Evolutionary conservation across 2,888 invertebrate species (phyloP), one percentile per base, ranked within the genome.

Genomic region (Microplitis manilae): DNA sequence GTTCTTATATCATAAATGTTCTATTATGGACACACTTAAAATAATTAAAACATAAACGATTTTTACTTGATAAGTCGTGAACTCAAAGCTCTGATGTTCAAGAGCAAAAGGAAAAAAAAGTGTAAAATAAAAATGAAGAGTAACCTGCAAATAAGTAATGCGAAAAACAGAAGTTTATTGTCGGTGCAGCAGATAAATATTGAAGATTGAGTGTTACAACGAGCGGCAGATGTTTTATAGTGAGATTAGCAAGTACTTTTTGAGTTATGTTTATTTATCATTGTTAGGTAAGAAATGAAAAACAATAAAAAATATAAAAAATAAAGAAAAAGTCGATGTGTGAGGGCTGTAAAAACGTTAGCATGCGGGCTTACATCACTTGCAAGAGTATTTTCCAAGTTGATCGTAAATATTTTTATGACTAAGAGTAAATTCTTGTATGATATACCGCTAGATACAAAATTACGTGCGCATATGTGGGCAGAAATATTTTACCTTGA

Each of bases 401-500:
- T 50, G 62, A 15, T 67, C 65, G 50, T 73, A 73, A 73, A 73
- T 73, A 73, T 73, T 64, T 67, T 73, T 65, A 73, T 73, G 73
- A 73, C 9, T 62, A 64, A 41, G 41, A 61, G 65, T 20, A 20
- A 5, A 70, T 61, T n/a, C 30, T 13, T 6, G 30, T 38, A 70
- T 70, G n/a, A 60, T 38, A 50, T 50, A 50, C 50, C 50, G 50
- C 13, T 50, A 50, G 50, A 50, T 50, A 50, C 50, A 50, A 50
- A 50, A 50, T 13, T 50, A 50, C 50, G 8, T 50, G 50, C 50
- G 13, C 50, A 50, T 50, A 50, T 50, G 50, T 50, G 50, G 50
- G 50, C 9, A 13, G 5, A 50, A 13, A 50, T 50, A 50, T 50
- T 13, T 13, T 50, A 50, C 5, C 50, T 50, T 50, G 50, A 50